A percentile compares a stretch with the other conserved stretches of the same genome.
These are phyloP conservation scores for Ypsolopha sequella DNA, from an alignment of 2,888 invertebrate species.

Conservation along the genomic window DNA sequence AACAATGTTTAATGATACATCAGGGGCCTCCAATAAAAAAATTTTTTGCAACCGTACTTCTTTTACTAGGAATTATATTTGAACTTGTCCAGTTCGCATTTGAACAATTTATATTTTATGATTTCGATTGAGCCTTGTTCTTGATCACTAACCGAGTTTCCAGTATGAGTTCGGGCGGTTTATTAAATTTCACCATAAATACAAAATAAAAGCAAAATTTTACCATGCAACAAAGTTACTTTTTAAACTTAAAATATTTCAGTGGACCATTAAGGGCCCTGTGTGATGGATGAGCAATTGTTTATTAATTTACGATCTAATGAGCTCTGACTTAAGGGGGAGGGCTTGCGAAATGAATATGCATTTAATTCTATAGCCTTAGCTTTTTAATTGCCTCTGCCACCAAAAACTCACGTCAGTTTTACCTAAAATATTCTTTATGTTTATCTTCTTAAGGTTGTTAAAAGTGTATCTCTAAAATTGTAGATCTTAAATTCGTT, in stretches of 20 bases:
- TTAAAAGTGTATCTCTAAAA: conserved; percentile 11
- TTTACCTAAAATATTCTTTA: neutral
- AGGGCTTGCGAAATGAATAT: conserved; percentile 31
- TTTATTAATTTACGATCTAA: conserved; percentile 5
- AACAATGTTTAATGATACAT: no score
- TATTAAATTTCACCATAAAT: no score
- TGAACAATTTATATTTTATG: no score
- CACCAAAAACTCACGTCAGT: no score
- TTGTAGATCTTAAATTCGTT: neutral
- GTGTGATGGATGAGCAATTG: neutral
- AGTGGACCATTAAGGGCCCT: neutral
- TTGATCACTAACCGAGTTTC: no score
- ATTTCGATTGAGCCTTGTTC: no score
- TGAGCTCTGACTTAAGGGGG: conserved; percentile 8
- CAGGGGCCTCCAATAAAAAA: no score
- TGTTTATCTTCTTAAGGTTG: conserved; percentile 23
- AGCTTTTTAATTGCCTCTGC: neutral
- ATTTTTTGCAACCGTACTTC: no score
- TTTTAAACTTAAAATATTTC: neutral
- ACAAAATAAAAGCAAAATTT: no score
- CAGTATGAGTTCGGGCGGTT: no score
- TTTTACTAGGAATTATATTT: no score
- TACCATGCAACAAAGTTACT: conserved; percentile 1
- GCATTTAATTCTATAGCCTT: conserved; percentile 18
- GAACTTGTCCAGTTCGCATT: no score